These are phyloP conservation scores for Phylloscopus collybita DNA, from an alignment of 2,797 vertebrate species.

Conservation along the genomic window DNA sequence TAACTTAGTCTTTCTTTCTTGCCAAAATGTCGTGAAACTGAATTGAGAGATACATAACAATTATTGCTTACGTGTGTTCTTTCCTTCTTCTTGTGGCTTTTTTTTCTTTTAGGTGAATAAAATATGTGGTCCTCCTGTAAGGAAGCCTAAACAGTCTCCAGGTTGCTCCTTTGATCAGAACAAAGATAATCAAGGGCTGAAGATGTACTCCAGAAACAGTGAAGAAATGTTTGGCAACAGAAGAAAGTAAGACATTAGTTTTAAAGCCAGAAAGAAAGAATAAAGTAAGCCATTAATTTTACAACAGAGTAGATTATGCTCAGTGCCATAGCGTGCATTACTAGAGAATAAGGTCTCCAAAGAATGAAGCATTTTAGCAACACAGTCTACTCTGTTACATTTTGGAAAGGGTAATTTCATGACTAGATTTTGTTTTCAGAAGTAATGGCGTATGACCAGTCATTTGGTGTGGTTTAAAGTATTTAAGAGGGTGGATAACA, in stretches of 20 bases:
- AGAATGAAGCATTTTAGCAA: background rate
- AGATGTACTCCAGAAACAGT: slow-evolving; percentile 65
- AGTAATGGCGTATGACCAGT: background rate
- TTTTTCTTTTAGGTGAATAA: slow-evolving; percentile 79
- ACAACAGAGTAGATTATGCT: slow-evolving; percentile 45
- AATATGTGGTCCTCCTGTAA: slow-evolving; percentile 81
- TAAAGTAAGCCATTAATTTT: slow-evolving; percentile 74
- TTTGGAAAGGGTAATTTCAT: background rate
- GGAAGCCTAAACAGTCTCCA: slow-evolving; percentile 70
- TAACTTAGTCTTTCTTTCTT: background rate
- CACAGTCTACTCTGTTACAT: background rate
- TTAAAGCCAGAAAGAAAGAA: slow-evolving; percentile 73
- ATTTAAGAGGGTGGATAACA: background rate
- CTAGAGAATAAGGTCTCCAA: background rate
- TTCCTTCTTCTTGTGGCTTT: background rate
- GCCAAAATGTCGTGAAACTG: background rate
- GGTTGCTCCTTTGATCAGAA: slow-evolving; percentile 72
- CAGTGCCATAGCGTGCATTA: background rate
- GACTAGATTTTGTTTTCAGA: background rate
- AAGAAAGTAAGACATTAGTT: slow-evolving; percentile 85
- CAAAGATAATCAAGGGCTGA: slow-evolving; percentile 77
- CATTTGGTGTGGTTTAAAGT: background rate
- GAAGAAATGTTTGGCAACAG: slow-evolving; percentile 79
- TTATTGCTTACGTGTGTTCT: background rate
- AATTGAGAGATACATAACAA: background rate